Percentiles rank a stretch among this genome's conserved stretches.
Evolutionary conservation across 35 echinoderm and acorn worm genomes (phyloP).

Genomic region (Ptychodera flava): DNA sequence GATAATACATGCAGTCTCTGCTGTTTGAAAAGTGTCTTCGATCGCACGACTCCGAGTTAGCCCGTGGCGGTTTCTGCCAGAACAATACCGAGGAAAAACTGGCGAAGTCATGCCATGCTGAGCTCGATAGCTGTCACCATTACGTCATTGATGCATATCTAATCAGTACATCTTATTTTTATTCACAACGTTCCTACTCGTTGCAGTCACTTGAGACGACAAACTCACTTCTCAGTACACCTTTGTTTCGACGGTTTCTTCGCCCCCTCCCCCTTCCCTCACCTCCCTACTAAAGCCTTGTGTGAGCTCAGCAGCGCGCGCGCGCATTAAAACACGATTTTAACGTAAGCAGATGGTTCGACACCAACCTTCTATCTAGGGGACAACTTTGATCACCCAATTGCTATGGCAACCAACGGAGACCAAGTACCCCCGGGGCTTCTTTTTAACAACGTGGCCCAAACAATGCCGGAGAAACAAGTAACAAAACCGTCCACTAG

Average conservation of each 20-base stretch:
- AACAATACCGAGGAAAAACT: neutral
- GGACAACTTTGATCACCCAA: neutral
- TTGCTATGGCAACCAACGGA: neutral
- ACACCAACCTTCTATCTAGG: neutral
- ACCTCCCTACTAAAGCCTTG: neutral
- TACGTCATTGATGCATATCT: neutral
- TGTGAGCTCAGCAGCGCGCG: neutral
- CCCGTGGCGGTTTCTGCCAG: neutral
- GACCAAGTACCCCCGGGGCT: neutral
- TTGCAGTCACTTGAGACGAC: neutral
- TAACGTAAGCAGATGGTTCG: neutral
- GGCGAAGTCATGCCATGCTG: neutral
- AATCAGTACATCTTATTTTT: neutral
- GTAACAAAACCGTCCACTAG: neutral
- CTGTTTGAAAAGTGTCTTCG: neutral
- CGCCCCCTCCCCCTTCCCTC: neutral
- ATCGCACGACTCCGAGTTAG: neutral
- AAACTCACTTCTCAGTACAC: neutral
- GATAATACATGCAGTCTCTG: neutral
- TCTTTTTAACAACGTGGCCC: neutral
- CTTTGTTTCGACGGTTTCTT: neutral
- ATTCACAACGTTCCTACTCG: too few species aligned
- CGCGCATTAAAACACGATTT: neutral
- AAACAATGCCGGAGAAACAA: neutral
- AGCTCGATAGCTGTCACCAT: neutral